phyloP scores from a whole-genome alignment of 1,140 invertebrate species.

The Portunus trituberculatus region DNA sequence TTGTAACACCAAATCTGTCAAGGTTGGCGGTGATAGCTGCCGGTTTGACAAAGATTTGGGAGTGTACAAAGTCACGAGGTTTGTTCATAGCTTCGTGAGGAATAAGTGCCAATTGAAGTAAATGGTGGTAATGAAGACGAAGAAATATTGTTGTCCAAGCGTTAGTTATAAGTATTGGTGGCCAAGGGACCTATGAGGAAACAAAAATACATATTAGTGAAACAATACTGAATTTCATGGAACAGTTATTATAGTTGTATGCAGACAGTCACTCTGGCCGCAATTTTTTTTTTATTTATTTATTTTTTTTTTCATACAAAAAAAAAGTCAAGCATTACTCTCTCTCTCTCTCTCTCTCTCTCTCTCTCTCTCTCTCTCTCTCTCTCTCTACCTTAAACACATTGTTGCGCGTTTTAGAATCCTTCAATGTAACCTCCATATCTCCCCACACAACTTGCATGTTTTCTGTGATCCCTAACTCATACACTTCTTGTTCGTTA shows the following conservation, averaged over 20 bases:
- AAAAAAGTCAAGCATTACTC: too few species aligned
- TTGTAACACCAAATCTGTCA: background rate
- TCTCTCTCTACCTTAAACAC: slow-evolving; percentile 38
- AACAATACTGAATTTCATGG: background rate
- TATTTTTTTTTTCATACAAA: too few species aligned
- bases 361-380: too few species aligned
- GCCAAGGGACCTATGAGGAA: slow-evolving; percentile 34
- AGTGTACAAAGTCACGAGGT: background rate
- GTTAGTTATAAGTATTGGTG: background rate
- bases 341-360: too few species aligned
- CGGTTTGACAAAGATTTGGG: background rate
- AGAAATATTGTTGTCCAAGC: slow-evolving; percentile 30
- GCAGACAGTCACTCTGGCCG: too few species aligned
- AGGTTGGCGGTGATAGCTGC: slow-evolving; percentile 12
- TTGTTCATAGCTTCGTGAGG: background rate
- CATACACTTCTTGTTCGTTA: background rate
- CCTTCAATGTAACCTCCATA: slow-evolving; percentile 31
- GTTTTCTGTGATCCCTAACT: background rate
- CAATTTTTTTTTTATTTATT: too few species aligned
- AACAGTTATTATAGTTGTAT: too few species aligned
- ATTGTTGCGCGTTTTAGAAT: background rate
- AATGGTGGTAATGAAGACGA: slow-evolving; percentile 45
- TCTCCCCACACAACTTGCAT: slow-evolving; percentile 41
- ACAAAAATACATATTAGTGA: background rate
- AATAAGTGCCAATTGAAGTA: slow-evolving; percentile 36